Evolutionary conservation across 2,113 vertebrate genomes (phyloP), one percentile per base, ranked within the genome.

Genomic region (Plectropomus leopardus): DNA sequence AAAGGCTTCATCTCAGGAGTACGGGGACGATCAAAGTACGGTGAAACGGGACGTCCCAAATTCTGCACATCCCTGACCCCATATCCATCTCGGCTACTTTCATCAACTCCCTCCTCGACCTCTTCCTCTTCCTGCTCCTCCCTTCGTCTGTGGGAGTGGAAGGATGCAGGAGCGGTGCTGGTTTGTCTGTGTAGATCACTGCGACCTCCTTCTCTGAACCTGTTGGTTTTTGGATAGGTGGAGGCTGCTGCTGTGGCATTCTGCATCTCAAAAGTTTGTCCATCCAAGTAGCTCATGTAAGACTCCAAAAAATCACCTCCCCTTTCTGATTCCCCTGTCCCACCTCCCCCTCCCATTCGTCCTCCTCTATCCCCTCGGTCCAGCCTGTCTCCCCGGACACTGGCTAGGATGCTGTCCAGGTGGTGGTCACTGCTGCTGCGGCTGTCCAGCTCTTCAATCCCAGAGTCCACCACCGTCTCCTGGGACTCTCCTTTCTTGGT

Each of bases 391-490:
- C 82, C 91, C 60, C 93, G 83, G 44, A 88, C 80, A 1, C 91
- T 71, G 30, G 83, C 96, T 5, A 97, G 93, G 64, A 97, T 97
- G 85, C 94, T 97, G 89, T 98, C 97, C 90, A 97, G 91, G 54
- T 97, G 97, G 86, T 98, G 97, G 86, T 98, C 97, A 2, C 97
- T 98, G 92, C 97, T 97, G 93, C 97, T 97, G 16, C 97, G 95
- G 68, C 97, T 98, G 92, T 98, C 97, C 68, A 98, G 93, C 81
- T 98, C 97, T 81, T 98, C 97, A 19, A 98, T 97, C 5, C 97
- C 97, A 21, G 97, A 98, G 72, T 98, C 97, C 17, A 96, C 96
- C 66, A 97, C 96, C 0, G 96, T 95, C 11, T 97, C 97, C 57
- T 95, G 94, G 5, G 95, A 95, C 81, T 96, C 97, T 2, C 94